A percentile compares a stretch with the other conserved stretches of the same genome.
phyloP scores from a whole-genome alignment of 2,797 vertebrate species.

The Sarcophilus harrisii region DNA sequence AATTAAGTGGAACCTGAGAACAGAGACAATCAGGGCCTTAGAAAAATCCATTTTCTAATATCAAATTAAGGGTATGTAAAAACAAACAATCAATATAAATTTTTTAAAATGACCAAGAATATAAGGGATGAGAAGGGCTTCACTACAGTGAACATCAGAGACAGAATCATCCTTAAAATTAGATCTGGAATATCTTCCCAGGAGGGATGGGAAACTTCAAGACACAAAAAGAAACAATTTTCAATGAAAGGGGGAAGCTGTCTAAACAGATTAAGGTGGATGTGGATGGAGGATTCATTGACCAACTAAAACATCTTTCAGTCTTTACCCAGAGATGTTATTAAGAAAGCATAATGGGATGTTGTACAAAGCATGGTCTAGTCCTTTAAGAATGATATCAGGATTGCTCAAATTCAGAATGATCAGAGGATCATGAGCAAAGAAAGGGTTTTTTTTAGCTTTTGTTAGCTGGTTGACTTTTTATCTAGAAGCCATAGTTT shows the following conservation, averaged over 20 bases:
- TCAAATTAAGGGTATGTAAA: background rate
- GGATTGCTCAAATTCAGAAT: background rate
- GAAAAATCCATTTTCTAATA: background rate
- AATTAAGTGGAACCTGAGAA: background rate
- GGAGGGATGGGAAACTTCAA: background rate
- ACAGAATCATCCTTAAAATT: background rate
- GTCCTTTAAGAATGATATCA: background rate
- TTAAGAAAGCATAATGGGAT: background rate
- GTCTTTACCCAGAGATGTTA: background rate
- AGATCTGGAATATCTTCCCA: background rate
- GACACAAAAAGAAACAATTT: background rate
- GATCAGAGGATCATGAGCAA: background rate
- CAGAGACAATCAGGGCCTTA: background rate
- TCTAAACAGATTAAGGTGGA: background rate
- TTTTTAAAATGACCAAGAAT: background rate
- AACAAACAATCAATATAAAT: background rate
- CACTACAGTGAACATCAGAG: background rate
- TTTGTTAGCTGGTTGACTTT: background rate
- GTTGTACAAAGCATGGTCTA: background rate
- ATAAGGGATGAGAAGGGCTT: background rate
- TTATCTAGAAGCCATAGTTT: background rate
- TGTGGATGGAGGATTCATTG: background rate
- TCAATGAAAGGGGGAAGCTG: background rate
- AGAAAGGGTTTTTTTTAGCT: background rate
- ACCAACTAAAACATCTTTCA: background rate